phyloP scores from a whole-genome alignment of 2,797 vertebrate species.

The Poeciliopsis turneri region DNA sequence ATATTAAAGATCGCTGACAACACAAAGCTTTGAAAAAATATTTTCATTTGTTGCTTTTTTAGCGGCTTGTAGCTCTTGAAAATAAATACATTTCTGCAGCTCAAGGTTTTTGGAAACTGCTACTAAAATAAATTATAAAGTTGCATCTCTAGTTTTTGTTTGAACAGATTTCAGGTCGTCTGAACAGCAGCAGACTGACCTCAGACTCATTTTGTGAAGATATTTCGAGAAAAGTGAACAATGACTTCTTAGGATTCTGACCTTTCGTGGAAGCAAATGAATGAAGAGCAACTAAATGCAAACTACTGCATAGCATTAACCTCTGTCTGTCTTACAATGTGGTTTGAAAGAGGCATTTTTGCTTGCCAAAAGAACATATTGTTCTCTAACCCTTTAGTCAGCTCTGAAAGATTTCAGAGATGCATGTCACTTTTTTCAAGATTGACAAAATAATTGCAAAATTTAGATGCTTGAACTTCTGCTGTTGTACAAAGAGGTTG shows the following conservation, averaged over 20 bases:
- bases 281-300: not conserved
- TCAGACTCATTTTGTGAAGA: not conserved
- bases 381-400: not conserved
- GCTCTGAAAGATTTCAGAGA: not conserved
- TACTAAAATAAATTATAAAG: not conserved
- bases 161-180: not conserved
- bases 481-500: not conserved
- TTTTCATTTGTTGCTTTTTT: not conserved
- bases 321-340: not conserved
- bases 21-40: not conserved
- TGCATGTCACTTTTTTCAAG: not conserved
- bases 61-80: not conserved
- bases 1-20: not conserved
- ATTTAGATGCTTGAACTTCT: not conserved
- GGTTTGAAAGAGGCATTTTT: not conserved
- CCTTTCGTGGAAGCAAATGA: not conserved
- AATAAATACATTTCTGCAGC: not conserved
- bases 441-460: not conserved
- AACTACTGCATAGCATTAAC: not conserved
- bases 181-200: not conserved
- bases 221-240: not conserved
- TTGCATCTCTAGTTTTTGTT: not conserved
- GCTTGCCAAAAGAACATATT: slow-evolving; percentile 5
- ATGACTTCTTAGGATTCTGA: not conserved
- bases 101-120: not conserved